Base-by-base conservation (phyloP, 2,797 vertebrate genomes). In the Pipistrellus pygmaeus region DNA sequence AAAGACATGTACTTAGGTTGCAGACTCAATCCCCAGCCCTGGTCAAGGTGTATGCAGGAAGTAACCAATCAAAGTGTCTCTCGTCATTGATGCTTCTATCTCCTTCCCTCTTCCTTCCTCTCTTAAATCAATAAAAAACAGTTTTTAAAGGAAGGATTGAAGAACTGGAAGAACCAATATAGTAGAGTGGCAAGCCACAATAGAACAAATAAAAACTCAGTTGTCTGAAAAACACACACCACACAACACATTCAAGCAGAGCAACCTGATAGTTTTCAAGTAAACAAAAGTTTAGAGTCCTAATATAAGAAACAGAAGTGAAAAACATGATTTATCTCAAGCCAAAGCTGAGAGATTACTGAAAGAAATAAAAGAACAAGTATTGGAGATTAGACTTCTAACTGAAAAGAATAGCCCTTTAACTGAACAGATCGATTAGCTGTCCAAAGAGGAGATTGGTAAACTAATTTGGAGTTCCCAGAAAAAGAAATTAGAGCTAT, bases 301-400 rank as follows among this genome's bases (percentile, higher is more conserved):
- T 32, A 98, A 98, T 75, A 98, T 98, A 82, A 99, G 99, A 96
- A 99, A 99, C 14, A 99, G 98, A 89, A 99, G 98, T 6, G 99
- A 99, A 98, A 99, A 99, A 80, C 99, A 99, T 25, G 99, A 99
- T 95, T 97, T 99, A 71, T 99, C 99, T 12, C 99, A 99, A 98
- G 98, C 98, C 8, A 98, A 99, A 96, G 98, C 99, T 62, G 98
- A 99, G 85, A 98, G 98, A 93, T 96, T 99, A 76, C 98, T 99
- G 38, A 98, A 97, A 95, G 99, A 99, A 88, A 99, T 99, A 90
- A 99, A 99, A 97, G 99, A 99, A 97, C 99, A 99, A 25, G 99
- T 99, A 94, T 98, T 98, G 0, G 99, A 99, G 96, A 99, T 99
- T 91, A 98, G 98, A 94, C 98, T 99, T 94, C 98, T 99, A 41